Conservation (phyloP, 2,888 invertebrate genomes). For the Muschampia plurimacula region DNA sequence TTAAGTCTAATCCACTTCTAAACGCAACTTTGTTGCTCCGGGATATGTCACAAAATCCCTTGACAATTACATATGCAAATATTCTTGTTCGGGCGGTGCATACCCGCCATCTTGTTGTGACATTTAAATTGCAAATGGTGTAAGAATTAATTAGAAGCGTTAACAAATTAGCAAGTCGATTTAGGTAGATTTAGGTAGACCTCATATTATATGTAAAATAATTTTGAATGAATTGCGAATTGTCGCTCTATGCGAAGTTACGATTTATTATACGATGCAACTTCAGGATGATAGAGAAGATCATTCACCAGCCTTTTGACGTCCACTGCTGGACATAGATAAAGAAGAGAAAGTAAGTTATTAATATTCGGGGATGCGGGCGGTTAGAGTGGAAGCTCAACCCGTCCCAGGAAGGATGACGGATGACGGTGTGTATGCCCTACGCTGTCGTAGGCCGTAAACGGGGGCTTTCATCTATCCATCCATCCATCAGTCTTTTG, state of each 20-base stretch:
- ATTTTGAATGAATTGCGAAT: slow-evolving; percentile 15
- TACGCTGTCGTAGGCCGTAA: no score
- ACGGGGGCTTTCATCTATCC: no score
- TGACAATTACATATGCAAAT: slow-evolving; percentile 27
- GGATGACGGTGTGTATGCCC: no score
- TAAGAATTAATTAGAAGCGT: slow-evolving; percentile 30
- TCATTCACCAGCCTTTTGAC: no score
- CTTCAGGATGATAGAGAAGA: no score
- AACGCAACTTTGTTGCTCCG: neutral
- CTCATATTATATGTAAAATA: slow-evolving; percentile 1
- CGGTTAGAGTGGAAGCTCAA: no score
- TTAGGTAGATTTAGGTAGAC: neutral
- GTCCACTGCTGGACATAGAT: no score
- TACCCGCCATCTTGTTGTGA: slow-evolving; percentile 36
- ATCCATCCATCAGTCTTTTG: no score
- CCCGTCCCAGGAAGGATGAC: no score
- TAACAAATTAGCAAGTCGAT: slow-evolving; percentile 17
- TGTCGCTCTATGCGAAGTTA: neutral
- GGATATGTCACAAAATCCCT: neutral
- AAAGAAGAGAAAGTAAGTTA: no score
- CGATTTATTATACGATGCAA: no score
- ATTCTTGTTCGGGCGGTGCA: slow-evolving; percentile 24
- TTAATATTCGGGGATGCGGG: no score
- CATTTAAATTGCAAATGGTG: slow-evolving; percentile 39
- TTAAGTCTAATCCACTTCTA: neutral